These are phyloP conservation scores for Coregonus sp. DNA, from an alignment of 2,797 vertebrate genomes.

Conservation along the genomic window DNA sequence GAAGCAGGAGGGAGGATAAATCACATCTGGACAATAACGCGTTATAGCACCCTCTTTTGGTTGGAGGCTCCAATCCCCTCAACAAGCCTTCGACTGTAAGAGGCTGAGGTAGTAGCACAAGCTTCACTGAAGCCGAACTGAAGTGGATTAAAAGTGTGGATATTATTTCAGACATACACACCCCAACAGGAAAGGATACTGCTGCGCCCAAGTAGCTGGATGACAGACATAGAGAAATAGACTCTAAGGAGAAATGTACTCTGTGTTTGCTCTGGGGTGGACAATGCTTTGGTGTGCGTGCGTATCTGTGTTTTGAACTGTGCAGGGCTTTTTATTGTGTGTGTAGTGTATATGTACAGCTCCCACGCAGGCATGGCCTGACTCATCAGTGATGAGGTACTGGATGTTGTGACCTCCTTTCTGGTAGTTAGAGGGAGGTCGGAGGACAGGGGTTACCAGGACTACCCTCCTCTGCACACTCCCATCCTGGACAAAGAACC, in stretches of 20 bases:
- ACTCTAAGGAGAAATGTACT: slow-evolving; percentile 48
- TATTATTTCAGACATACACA: not conserved
- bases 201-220: slow-evolving; percentile 22
- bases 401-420: not conserved
- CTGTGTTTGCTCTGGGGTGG: slow-evolving; percentile 28
- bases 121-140: slow-evolving; percentile 14
- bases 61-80: slow-evolving; percentile 5
- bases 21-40: slow-evolving; percentile 48
- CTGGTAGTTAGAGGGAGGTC: not conserved
- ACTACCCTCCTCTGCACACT: not conserved
- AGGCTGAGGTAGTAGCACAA: slow-evolving; percentile 16
- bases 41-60: slow-evolving; percentile 55
- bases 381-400: not conserved
- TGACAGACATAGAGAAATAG: slow-evolving; percentile 45
- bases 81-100: slow-evolving; percentile 7
- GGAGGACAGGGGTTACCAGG: not conserved
- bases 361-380: not conserved
- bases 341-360: not conserved
- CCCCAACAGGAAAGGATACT: slow-evolving; percentile 11
- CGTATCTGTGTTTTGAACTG: not conserved
- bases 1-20: slow-evolving; percentile 45
- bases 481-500: not conserved
- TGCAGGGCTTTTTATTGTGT: slow-evolving; percentile 7
- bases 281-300: not conserved
- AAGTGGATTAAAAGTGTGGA: slow-evolving; percentile 34